Percentiles rank a stretch among this genome's conserved stretches.
Evolutionary conservation across 2,888 invertebrate genomes (phyloP).

Genomic region (Aquatica leii): DNA sequence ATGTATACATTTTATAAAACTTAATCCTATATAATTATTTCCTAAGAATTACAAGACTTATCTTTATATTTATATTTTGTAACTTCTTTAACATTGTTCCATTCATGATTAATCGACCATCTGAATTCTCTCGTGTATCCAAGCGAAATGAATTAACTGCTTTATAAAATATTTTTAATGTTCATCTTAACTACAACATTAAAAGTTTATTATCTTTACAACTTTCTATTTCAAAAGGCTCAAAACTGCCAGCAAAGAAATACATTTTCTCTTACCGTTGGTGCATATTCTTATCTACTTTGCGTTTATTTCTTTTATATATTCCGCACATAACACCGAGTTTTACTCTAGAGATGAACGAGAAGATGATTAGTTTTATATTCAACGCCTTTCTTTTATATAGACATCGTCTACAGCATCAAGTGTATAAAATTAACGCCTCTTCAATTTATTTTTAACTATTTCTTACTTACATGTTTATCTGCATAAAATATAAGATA

Average conservation of each 20-base stretch:
- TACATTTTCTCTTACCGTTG: conserved; percentile 11
- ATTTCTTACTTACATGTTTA: not conserved
- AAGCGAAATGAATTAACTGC: conserved; percentile 15
- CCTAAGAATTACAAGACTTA: not conserved
- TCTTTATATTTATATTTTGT: conserved; percentile 13
- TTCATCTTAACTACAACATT: conserved; percentile 14
- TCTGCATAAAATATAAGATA: too few species aligned
- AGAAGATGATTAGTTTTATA: conserved; percentile 16
- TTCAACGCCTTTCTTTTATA: not conserved
- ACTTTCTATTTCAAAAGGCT: conserved; percentile 8
- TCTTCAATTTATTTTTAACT: not conserved
- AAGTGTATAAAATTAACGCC: not conserved
- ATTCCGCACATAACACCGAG: conserved; percentile 15
- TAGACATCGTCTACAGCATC: not conserved
- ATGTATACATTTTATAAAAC: not conserved
- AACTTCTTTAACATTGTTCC: conserved; percentile 3
- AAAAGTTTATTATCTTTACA: conserved; percentile 16
- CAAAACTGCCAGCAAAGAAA: conserved; percentile 11
- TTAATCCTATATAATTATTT: not conserved
- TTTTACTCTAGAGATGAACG: conserved; percentile 17
- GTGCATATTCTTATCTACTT: conserved; percentile 17
- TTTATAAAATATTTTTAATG: conserved; percentile 18
- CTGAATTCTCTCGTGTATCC: conserved; percentile 1
- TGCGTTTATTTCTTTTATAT: conserved; percentile 16
- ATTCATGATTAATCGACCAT: conserved; percentile 11